These are phyloP conservation scores for Celastrina argiolus DNA, from an alignment of 2,888 invertebrate genomes.

Conservation along the genomic window DNA sequence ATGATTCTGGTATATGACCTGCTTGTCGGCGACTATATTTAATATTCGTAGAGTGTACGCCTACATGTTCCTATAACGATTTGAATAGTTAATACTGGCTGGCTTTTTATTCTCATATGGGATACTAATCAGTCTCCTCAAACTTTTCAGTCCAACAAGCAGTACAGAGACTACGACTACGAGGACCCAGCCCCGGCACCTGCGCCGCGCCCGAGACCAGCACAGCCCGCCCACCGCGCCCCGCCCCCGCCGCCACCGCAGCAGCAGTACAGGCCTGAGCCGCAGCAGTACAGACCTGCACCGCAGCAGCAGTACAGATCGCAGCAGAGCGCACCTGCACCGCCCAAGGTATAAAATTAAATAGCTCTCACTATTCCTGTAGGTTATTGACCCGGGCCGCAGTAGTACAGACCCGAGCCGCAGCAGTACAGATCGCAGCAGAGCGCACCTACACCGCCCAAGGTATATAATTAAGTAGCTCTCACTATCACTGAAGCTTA, in stretches of 20 bases:
- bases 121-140: background rate
- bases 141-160: conserved; percentile 32
- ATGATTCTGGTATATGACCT: too few species aligned
- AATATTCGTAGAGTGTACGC: too few species aligned
- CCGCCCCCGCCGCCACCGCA: conserved; percentile 42
- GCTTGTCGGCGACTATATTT: too few species aligned
- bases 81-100: too few species aligned
- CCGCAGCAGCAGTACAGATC: conserved; percentile 39
- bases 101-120: background rate
- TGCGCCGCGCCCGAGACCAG: conserved; percentile 39
- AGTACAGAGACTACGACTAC: conserved; percentile 58
- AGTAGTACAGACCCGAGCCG: conserved; percentile 42
- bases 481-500: too few species aligned
- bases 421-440: conserved; percentile 40
- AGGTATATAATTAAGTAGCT: too few species aligned
- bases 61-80: too few species aligned
- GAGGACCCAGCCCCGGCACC: conserved; percentile 54
- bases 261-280: conserved; percentile 41
- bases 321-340: conserved; percentile 48
- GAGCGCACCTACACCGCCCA: too few species aligned
- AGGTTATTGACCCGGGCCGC: too few species aligned
- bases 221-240: conserved; percentile 28
- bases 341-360: conserved; percentile 50
- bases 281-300: conserved; percentile 38
- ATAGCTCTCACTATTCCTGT: too few species aligned